Conservation (phyloP, 2,113 vertebrate species). For the Suricata suricatta region DNA sequence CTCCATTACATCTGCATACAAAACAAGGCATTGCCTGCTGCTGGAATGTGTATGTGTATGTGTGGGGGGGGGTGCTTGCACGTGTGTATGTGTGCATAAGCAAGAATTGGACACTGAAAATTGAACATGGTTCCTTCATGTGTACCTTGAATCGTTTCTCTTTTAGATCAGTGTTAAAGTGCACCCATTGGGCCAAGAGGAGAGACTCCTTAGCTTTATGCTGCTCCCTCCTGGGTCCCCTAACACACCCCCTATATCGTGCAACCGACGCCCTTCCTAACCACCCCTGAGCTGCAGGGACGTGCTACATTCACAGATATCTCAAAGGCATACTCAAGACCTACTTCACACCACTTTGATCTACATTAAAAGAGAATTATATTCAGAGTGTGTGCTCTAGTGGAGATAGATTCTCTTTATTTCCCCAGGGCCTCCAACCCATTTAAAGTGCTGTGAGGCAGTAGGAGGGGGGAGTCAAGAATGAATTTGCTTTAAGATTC, state of each 20-base stretch:
- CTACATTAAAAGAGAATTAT: not conserved
- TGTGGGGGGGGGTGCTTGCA: too few species aligned
- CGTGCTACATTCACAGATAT: not conserved
- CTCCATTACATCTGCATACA: not conserved
- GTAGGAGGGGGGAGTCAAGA: not conserved
- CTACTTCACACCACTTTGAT: not conserved
- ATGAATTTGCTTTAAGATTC: not conserved
- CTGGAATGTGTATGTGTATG: not conserved
- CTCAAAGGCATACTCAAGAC: not conserved
- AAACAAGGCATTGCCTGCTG: not conserved
- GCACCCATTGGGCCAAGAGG: accelerated
- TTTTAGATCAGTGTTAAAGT: not conserved
- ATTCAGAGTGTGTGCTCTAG: not conserved
- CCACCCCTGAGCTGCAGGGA: not conserved
- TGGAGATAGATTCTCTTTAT: not conserved
- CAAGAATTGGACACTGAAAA: not conserved
- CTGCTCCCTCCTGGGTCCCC: not conserved
- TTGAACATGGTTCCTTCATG: accelerated
- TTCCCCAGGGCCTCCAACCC: not conserved
- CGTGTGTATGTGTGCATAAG: not conserved
- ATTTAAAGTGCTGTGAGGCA: not conserved
- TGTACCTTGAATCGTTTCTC: not conserved
- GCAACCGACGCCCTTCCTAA: not conserved
- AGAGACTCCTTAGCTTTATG: not conserved
- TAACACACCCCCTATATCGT: not conserved